phyloP scores from a whole-genome alignment of 2,113 vertebrate species.

The Melanostigma gelatinosum region DNA sequence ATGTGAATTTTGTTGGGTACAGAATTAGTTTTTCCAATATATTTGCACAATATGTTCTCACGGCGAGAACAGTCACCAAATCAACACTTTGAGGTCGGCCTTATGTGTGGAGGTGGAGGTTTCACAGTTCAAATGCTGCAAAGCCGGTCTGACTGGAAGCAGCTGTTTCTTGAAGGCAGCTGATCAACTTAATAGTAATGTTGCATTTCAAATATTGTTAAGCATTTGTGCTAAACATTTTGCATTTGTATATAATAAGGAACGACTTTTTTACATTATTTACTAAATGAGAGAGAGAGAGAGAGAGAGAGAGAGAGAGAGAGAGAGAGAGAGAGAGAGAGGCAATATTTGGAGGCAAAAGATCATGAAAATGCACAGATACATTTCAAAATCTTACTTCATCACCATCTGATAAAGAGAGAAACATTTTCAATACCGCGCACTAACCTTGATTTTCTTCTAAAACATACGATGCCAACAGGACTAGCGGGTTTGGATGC shows the following conservation, averaged over 20 bases:
- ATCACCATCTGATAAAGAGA: neutral
- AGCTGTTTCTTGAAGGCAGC: neutral
- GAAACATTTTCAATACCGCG: neutral
- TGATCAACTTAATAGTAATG: neutral
- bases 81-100: neutral
- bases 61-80: neutral
- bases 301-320: too few relatives aligned
- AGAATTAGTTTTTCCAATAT: slow-evolving; percentile 6
- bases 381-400: neutral
- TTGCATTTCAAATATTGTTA: neutral
- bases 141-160: neutral
- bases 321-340: too few relatives aligned
- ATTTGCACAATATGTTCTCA: neutral
- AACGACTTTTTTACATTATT: neutral
- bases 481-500: slow-evolving; percentile 97
- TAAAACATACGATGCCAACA: slow-evolving; percentile 62
- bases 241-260: neutral
- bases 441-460: neutral
- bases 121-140: slow-evolving; percentile 1
- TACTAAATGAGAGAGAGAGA: neutral
- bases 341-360: neutral
- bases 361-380: neutral
- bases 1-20: neutral
- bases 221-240: neutral
- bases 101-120: neutral